phyloP scores from a whole-genome alignment of 2,113 vertebrate species.

The Xiphophorus hellerii region DNA sequence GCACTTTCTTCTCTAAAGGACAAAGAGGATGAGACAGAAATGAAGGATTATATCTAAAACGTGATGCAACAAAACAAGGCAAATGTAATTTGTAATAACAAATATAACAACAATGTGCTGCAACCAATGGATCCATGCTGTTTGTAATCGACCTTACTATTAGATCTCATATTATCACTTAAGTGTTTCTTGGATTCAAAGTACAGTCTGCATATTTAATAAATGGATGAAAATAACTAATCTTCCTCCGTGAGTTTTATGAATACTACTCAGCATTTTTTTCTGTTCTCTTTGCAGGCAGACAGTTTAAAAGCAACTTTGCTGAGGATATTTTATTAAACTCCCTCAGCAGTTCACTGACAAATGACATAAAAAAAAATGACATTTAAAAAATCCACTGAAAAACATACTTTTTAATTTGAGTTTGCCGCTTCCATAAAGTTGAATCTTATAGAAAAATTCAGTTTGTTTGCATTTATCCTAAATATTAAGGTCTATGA shows the following conservation, averaged over 20 bases:
- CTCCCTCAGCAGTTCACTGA: neutral
- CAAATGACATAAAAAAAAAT: neutral
- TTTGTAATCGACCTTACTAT: neutral
- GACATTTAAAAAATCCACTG: neutral
- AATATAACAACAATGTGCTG: too few species aligned
- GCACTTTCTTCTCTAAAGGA: slow-evolving; percentile 63
- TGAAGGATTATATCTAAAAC: neutral
- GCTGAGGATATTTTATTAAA: slow-evolving; percentile 29
- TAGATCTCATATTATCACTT: neutral
- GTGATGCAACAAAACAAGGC: neutral
- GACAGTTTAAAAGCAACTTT: slow-evolving; percentile 45
- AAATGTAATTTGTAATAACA: neutral
- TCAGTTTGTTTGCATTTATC: neutral
- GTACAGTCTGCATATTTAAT: neutral
- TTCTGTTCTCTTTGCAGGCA: slow-evolving; percentile 22
- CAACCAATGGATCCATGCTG: neutral
- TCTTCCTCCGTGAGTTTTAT: neutral
- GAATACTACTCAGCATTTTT: slow-evolving; percentile 10
- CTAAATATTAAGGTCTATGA: too few species aligned
- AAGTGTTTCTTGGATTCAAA: slow-evolving; percentile 1
- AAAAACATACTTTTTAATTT: neutral
- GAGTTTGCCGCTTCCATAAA: too few species aligned
- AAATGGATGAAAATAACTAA: neutral
- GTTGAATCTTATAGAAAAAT: neutral
- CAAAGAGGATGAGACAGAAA: slow-evolving; percentile 34